Percentiles rank a stretch among this genome's conserved stretches.
These are phyloP conservation scores for Tenthredo livida DNA, from an alignment of 2,888 invertebrate genomes.

Conservation along the genomic window DNA sequence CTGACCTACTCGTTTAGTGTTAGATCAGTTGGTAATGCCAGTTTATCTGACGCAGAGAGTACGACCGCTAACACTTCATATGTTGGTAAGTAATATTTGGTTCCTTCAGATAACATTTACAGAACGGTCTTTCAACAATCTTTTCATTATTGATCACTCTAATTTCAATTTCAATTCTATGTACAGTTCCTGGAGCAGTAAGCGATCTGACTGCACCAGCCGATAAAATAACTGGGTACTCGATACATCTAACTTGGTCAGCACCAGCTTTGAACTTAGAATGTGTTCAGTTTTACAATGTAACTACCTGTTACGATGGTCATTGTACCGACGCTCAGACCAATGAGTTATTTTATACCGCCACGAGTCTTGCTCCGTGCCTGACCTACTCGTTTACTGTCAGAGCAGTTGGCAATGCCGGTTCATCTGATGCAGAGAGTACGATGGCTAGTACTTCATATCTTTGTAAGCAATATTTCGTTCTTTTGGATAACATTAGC, in stretches of 20 bases:
- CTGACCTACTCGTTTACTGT: constrained; percentile 58
- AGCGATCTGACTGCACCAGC: neutral
- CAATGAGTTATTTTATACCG: constrained; percentile 55
- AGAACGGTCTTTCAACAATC: neutral
- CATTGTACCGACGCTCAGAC: constrained; percentile 49
- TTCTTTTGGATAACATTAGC: neutral
- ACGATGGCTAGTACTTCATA: constrained; percentile 63
- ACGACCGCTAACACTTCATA: constrained; percentile 62
- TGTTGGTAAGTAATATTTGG: constrained; percentile 61
- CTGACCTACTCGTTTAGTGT: constrained; percentile 58
- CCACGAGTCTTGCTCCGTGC: constrained; percentile 58
- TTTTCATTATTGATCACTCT: neutral
- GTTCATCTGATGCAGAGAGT: constrained; percentile 57
- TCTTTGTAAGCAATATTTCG: constrained; percentile 61
- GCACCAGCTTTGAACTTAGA: constrained; percentile 44
- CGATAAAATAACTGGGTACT: neutral
- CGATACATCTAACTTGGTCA: constrained; percentile 31
- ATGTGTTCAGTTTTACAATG: constrained; percentile 57
- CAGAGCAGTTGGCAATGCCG: constrained; percentile 28
- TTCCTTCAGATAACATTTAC: neutral
- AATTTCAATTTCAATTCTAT: neutral
- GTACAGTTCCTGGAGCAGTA: neutral
- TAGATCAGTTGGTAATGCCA: constrained; percentile 28
- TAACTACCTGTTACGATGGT: constrained; percentile 53
- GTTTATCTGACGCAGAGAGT: constrained; percentile 57